Base-by-base conservation (phyloP, 2,797 vertebrate genomes). In the Hephaestus fuliginosus region DNA sequence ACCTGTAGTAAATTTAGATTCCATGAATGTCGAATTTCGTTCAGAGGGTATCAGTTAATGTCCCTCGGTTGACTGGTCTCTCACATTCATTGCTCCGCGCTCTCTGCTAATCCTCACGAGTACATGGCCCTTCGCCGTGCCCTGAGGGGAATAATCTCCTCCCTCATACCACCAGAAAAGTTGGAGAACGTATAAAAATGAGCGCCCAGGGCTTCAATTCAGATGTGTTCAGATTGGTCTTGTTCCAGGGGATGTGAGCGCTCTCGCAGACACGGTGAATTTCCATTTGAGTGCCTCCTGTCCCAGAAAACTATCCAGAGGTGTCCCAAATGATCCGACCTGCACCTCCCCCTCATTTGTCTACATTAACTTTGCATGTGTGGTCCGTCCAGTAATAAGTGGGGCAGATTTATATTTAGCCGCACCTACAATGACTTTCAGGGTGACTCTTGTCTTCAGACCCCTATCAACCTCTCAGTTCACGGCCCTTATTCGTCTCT, bases 331-430 rank as follows among this genome's bases (percentile, higher is more conserved):
- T 90, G 95, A 92, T 91, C 76, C 77, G 91, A 91, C 92, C 95
- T 46, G 69, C 81, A 90, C 87, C 89, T 73, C 74, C 84, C 78
- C 79, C 87, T 94, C 93, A 95, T 95, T 96, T 94, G 93, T 95
- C 94, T 93, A 87, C 90, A 95, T 95, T 96, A 94, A 86, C 91
- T 89, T 93, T 92, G 94, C 93, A 92, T 92, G 93, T 94, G 92
- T 87, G 92, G 91, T 91, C 91, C 75, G 7, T 91, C 86, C 81
- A 76, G 65, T 86, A 83, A 90, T 87, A 96, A 94, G 89, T 96
- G 89, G 95, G 92, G 46, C 94, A 94, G 64, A 89, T 93, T 93
- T 95, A 96, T 95, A 95, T 96, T 93, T 96, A 95, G 95, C 87
- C 1, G 13, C 75, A 85, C 86, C 90, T 91, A 91, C 90, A 79